phyloP scores from a whole-genome alignment of 2,888 invertebrate species.

The Pherbina coryleti region DNA sequence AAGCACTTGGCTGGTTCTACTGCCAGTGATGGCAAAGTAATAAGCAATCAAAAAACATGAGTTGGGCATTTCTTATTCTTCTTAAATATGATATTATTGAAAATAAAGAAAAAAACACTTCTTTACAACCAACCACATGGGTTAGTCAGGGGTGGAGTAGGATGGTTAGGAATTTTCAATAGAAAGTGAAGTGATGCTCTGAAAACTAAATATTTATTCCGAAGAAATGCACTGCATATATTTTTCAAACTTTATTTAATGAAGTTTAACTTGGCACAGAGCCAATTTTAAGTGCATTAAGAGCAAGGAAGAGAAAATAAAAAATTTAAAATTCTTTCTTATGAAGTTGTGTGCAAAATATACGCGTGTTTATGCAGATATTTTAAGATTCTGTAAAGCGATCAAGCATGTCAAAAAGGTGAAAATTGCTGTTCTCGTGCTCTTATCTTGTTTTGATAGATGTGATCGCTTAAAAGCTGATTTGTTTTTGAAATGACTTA shows the following conservation, averaged over 20 bases:
- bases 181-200: no score
- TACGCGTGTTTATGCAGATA: neutral
- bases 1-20: neutral
- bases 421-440: neutral
- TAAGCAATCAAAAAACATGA: slow-evolving; percentile 30
- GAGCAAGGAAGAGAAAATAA: no score
- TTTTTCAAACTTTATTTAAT: neutral
- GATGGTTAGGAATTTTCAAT: no score
- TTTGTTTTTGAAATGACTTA: no score
- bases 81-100: neutral
- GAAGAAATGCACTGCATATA: neutral
- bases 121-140: no score
- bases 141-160: no score
- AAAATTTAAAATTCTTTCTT: neutral
- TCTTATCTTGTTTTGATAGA: no score
- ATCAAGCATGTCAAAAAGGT: no score
- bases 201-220: neutral
- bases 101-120: neutral
- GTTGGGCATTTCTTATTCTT: slow-evolving; percentile 3
- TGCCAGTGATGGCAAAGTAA: neutral
- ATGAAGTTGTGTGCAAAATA: neutral
- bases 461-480: no score
- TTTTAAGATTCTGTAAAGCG: no score
- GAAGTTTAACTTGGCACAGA: neutral
- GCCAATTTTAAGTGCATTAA: neutral